These are phyloP conservation scores for Propithecus coquereli DNA, from an alignment of 2,113 vertebrate genomes.

Conservation along the genomic window DNA sequence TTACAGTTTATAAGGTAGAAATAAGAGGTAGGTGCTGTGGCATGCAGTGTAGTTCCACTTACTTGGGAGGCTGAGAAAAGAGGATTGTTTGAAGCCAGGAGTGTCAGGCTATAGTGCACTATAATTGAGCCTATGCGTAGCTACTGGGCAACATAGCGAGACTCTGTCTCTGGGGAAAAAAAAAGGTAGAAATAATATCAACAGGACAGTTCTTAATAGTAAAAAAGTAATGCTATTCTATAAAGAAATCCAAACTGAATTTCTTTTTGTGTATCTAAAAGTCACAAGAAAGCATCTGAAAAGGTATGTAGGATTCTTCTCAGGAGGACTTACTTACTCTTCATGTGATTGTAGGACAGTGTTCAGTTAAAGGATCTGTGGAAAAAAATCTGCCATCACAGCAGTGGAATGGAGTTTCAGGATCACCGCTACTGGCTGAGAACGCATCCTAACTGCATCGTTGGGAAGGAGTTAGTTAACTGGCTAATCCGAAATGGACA, in stretches of 20 bases:
- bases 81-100: not conserved
- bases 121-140: not conserved
- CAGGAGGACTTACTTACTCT: not conserved
- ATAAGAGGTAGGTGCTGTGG: not conserved
- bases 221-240: not conserved
- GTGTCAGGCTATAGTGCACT: not conserved
- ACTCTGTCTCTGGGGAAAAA: not conserved
- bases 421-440: slow-evolving; percentile 98
- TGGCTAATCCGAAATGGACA: slow-evolving; percentile 98
- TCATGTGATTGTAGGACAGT: slow-evolving; percentile 87
- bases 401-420: slow-evolving; percentile 98
- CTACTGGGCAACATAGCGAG: not conserved
- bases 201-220: not conserved
- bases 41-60: not conserved
- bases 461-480: slow-evolving; percentile 98
- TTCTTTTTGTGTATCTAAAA: slow-evolving; percentile 29
- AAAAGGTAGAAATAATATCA: not conserved
- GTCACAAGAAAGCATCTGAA: not conserved
- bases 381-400: slow-evolving; percentile 98
- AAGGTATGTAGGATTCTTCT: not conserved
- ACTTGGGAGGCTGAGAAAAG: not conserved
- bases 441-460: slow-evolving; percentile 98
- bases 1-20: slow-evolving; percentile 21
- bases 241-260: not conserved
- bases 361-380: slow-evolving; percentile 97